Conservation (phyloP, 2,888 invertebrate species). For the Apamea crenata region DNA sequence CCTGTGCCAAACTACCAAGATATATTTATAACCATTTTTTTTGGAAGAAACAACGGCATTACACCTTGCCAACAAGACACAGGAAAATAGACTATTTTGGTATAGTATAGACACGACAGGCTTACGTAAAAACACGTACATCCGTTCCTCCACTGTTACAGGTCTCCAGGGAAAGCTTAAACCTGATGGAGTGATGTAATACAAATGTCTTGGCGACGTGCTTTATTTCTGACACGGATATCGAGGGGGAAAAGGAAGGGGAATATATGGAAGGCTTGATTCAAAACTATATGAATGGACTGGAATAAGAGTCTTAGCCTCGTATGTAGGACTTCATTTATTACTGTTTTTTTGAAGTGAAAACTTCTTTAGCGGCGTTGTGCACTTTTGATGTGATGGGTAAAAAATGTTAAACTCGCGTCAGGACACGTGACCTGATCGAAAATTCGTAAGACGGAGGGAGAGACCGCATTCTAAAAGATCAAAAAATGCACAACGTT, state of each 20-base stretch:
- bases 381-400: too few species aligned
- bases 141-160: constrained; percentile 22
- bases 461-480: too few species aligned
- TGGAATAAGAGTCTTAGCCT: background rate
- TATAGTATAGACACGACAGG: constrained; percentile 6
- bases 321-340: background rate
- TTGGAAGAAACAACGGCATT: constrained; percentile 3
- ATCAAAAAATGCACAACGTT: too few species aligned
- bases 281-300: background rate
- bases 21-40: constrained; percentile 27
- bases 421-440: too few species aligned
- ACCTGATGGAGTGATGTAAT: constrained; percentile 52
- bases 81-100: constrained; percentile 36
- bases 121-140: constrained; percentile 30
- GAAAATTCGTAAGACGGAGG: too few species aligned
- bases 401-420: too few species aligned
- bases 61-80: constrained; percentile 39
- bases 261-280: background rate
- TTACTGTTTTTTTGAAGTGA: too few species aligned
- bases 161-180: constrained; percentile 36
- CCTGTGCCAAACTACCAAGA: constrained; percentile 26
- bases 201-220: constrained; percentile 50
- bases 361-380: too few species aligned
- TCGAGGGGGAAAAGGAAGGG: background rate
- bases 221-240: constrained; percentile 14